These are phyloP conservation scores for Copidosoma floridanum DNA, from an alignment of 1,140 invertebrate genomes.

Conservation along the genomic window DNA sequence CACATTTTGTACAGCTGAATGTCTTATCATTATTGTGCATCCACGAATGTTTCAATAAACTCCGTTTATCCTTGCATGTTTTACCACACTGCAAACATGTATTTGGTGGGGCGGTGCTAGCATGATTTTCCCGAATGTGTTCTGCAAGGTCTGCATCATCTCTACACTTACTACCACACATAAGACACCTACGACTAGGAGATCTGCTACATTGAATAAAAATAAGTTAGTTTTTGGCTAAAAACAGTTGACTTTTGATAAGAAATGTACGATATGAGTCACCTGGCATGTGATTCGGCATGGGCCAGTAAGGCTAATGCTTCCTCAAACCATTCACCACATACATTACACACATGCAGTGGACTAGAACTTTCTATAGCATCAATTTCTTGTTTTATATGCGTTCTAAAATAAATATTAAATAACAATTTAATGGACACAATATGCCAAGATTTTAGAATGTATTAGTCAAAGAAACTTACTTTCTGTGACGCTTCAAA, in stretches of 20 bases:
- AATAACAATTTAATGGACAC: conserved; percentile 13
- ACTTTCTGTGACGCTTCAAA: conserved; percentile 67
- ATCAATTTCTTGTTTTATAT: conserved; percentile 57
- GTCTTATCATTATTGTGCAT: conserved; percentile 61
- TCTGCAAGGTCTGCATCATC: conserved; percentile 60
- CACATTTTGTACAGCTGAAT: conserved; percentile 65
- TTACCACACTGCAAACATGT: conserved; percentile 63
- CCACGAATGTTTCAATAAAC: conserved; percentile 69
- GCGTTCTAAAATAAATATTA: conserved; percentile 39
- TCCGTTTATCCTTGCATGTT: conserved; percentile 67
- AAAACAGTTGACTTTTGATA: background rate
- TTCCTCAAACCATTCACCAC: conserved; percentile 72
- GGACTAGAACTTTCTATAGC: conserved; percentile 53
- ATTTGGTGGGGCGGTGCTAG: conserved; percentile 60
- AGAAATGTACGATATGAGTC: conserved; percentile 5
- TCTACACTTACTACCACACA: conserved; percentile 64
- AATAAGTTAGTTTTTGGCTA: background rate
- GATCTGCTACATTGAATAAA: conserved; percentile 38
- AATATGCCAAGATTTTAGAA: too few species aligned
- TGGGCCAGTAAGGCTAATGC: conserved; percentile 73
- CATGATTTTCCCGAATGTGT: conserved; percentile 60
- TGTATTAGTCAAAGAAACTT: too few species aligned
- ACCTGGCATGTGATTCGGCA: conserved; percentile 70
- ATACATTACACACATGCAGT: conserved; percentile 70
- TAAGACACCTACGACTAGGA: conserved; percentile 59